These are phyloP conservation scores for Lycorma delicatula DNA, from an alignment of 1,140 invertebrate species.

Conservation along the genomic window DNA sequence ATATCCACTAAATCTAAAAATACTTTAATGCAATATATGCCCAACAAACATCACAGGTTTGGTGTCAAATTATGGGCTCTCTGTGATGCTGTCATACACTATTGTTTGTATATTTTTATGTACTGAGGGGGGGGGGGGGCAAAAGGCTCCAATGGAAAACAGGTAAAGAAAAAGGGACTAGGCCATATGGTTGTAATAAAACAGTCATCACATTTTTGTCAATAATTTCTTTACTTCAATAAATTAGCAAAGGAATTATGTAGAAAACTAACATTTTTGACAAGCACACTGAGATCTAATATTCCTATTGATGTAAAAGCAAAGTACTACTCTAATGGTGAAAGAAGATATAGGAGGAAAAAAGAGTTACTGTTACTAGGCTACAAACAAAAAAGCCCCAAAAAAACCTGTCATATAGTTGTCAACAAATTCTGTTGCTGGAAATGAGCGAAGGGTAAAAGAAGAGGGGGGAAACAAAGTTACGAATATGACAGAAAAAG, in stretches of 20 bases:
- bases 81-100: conserved; percentile 5
- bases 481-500: conserved; percentile 3
- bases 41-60: conserved; percentile 18
- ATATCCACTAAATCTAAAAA: conserved; percentile 9
- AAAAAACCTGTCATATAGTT: conserved; percentile 13
- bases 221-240: background rate
- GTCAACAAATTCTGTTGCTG: conserved; percentile 10
- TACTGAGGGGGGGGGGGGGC: background rate
- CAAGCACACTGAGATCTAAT: background rate
- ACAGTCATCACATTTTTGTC: background rate
- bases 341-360: conserved; percentile 5
- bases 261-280: background rate
- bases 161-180: background rate
- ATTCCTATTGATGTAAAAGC: background rate
- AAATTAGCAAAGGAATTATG: background rate
- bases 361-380: background rate
- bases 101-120: conserved; percentile 7
- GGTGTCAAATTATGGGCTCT: conserved; percentile 16
- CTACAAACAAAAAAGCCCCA: conserved; percentile 11
- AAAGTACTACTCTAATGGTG: background rate
- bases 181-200: background rate
- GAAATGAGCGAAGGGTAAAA: background rate
- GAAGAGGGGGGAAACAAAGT: background rate
- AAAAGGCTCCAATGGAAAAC: background rate
- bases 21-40: conserved; percentile 13